These are phyloP conservation scores for Scelioninae gen. 1 DNA, from an alignment of 2,888 invertebrate species.

Conservation along the genomic window DNA sequence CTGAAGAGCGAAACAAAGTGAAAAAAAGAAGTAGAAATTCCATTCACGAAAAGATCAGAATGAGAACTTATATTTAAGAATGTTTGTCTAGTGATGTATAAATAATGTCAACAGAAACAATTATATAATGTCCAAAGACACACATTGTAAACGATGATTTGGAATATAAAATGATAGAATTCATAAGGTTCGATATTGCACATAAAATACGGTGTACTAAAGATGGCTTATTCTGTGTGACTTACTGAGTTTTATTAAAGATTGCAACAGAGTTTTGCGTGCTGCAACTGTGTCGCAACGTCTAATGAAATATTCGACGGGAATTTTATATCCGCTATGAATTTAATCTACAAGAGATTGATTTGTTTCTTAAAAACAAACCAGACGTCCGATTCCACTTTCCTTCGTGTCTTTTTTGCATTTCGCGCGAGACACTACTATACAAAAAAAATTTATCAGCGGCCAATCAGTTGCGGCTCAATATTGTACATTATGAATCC, in stretches of 20 bases:
- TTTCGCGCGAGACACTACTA: conserved; percentile 5
- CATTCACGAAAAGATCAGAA: neutral
- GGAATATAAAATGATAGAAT: conserved; percentile 41
- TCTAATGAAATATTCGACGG: conserved; percentile 53
- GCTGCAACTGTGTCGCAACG: conserved; percentile 38
- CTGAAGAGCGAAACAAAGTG: conserved; percentile 2
- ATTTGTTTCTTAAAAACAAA: conserved; percentile 44
- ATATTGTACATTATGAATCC: conserved; percentile 28
- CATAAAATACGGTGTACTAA: conserved; percentile 41
- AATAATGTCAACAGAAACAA: conserved; percentile 27
- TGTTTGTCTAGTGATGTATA: conserved; percentile 15
- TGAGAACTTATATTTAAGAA: neutral
- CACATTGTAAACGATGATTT: conserved; percentile 26
- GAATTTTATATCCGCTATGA: conserved; percentile 48
- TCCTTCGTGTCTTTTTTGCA: conserved; percentile 35
- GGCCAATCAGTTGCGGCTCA: conserved; percentile 31
- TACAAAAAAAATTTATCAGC: conserved; percentile 22
- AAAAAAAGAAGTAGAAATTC: neutral
- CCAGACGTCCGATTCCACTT: conserved; percentile 1
- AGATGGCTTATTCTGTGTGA: conserved; percentile 50
- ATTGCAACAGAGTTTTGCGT: conserved; percentile 36
- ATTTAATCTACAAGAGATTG: conserved; percentile 41
- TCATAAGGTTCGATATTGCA: conserved; percentile 55
- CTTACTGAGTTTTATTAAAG: conserved; percentile 56
- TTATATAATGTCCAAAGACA: conserved; percentile 2